phyloP scores from a whole-genome alignment of 2,797 vertebrate species.

The Enteromius afrohamiltoni region DNA sequence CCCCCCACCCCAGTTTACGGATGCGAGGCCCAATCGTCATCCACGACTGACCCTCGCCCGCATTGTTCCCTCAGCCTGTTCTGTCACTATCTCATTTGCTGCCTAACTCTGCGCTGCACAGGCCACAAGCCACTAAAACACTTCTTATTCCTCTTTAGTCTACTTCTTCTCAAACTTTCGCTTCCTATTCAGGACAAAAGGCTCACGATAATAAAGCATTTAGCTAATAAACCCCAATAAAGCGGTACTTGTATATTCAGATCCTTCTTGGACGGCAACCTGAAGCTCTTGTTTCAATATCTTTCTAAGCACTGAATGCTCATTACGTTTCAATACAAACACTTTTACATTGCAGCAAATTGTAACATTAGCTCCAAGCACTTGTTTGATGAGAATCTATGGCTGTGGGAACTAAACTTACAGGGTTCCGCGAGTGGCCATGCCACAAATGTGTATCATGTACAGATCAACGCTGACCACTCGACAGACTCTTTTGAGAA shows the following conservation, averaged over 20 bases:
- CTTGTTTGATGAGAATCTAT: constrained; percentile 43
- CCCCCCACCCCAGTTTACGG: constrained; percentile 81
- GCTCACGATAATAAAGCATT: constrained; percentile 32
- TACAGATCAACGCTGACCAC: constrained; percentile 46
- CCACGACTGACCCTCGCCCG: constrained; percentile 76
- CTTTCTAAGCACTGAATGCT: constrained; percentile 39
- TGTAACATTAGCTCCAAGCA: constrained; percentile 7
- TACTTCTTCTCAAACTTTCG: constrained; percentile 1
- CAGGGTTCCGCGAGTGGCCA: constrained; percentile 43
- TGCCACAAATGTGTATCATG: constrained; percentile 42
- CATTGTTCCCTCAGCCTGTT: constrained; percentile 30
- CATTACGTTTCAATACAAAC: background rate
- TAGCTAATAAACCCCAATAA: constrained; percentile 12
- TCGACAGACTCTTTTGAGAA: constrained; percentile 48
- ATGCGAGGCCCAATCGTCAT: constrained; percentile 84
- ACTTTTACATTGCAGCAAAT: constrained; percentile 4
- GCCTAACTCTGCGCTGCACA: constrained; percentile 7
- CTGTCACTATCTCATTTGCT: constrained; percentile 37
- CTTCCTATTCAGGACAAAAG: constrained; percentile 14
- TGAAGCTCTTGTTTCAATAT: constrained; percentile 32
- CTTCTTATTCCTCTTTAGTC: constrained; percentile 24
- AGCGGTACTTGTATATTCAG: constrained; percentile 12
- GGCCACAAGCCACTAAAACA: constrained; percentile 14
- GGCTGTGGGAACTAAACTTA: constrained; percentile 40
- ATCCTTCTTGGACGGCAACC: background rate